Conservation (phyloP, 1,140 invertebrate species). For the Dolichoris vasculosae region DNA sequence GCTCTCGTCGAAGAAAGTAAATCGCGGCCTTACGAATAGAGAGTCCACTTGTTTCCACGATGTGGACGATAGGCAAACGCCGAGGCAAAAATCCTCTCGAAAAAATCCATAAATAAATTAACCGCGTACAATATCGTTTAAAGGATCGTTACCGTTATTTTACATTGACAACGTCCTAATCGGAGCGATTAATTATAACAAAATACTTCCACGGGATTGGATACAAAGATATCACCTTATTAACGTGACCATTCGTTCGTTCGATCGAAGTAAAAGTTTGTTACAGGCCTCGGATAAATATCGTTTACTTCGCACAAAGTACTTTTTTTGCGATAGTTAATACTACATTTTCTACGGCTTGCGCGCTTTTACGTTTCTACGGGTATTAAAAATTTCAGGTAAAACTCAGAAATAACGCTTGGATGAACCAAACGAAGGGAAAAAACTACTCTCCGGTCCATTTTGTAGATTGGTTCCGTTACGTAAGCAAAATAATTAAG, state of each 20-base stretch:
- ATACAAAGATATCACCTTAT: background rate
- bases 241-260: background rate
- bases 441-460: no score
- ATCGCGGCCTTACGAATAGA: background rate
- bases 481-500: background rate
- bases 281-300: background rate
- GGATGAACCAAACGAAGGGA: background rate
- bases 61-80: no score
- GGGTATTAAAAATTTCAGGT: background rate
- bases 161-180: background rate
- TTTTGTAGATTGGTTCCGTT: background rate
- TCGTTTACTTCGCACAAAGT: no score
- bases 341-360: background rate
- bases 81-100: background rate
- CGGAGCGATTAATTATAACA: background rate
- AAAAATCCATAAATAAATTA: no score
- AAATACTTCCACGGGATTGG: background rate
- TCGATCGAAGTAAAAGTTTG: background rate
- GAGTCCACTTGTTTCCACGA: constrained; percentile 1
- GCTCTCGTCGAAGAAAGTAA: background rate
- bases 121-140: background rate
- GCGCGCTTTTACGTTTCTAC: background rate
- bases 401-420: background rate
- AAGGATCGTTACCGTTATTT: no score
- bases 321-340: background rate